phyloP scores from a whole-genome alignment of 2,888 invertebrate species.

The Acleris sparsana region DNA sequence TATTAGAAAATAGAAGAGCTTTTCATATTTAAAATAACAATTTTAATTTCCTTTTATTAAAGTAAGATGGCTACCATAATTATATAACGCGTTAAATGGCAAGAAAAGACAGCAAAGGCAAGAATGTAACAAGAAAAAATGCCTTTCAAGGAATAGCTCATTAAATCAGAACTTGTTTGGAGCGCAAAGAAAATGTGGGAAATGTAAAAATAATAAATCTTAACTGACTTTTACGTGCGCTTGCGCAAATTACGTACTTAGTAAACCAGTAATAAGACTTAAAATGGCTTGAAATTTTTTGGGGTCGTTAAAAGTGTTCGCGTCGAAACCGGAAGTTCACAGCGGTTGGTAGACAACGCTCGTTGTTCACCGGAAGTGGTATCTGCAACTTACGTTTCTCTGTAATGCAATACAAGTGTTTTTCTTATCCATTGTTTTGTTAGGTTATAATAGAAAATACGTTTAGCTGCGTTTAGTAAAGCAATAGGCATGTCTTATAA shows the following conservation, averaged over 20 bases:
- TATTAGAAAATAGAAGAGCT: no score
- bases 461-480: no score
- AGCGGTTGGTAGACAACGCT: conserved; percentile 57
- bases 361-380: conserved; percentile 58
- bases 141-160: conserved; percentile 24
- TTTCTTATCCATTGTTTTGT: conserved; percentile 25
- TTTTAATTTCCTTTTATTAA: no score
- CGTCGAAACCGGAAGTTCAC: conserved; percentile 53
- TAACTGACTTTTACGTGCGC: conserved; percentile 39
- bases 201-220: conserved; percentile 70
- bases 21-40: no score
- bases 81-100: neutral
- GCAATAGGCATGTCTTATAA: neutral
- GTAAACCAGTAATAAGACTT: conserved; percentile 39
- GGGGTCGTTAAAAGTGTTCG: conserved; percentile 60
- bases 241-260: conserved; percentile 44
- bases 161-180: conserved; percentile 29
- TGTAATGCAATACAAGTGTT: conserved; percentile 41
- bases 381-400: conserved; percentile 43
- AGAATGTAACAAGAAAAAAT: conserved; percentile 19
- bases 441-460: neutral
- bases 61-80: no score
- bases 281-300: conserved; percentile 37
- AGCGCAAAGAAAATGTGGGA: conserved; percentile 53
- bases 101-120: conserved; percentile 1